phyloP scores from a whole-genome alignment of 2,797 vertebrate species.

The Protonibea diacanthus region DNA sequence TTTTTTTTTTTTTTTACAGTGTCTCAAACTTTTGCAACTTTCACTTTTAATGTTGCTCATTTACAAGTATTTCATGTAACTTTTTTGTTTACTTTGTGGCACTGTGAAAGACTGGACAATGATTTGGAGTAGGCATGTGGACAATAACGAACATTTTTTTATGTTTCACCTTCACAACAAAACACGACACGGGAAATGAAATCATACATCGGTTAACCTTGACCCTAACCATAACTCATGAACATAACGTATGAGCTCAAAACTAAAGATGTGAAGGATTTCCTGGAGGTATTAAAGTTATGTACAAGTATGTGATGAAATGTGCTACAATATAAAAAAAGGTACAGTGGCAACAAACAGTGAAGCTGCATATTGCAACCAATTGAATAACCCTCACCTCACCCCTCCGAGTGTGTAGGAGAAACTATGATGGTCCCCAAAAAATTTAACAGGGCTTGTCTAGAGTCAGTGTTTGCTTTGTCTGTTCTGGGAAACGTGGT shows the following conservation, averaged over 20 bases:
- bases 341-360: not conserved
- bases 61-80: conserved; percentile 1
- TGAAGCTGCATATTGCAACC: too few relatives aligned
- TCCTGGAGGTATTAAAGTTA: not conserved
- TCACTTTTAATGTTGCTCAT: conserved; percentile 31
- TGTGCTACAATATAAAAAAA: not conserved
- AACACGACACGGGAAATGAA: too few relatives aligned
- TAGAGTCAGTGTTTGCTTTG: too few relatives aligned
- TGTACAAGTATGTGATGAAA: not conserved
- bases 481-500: too few relatives aligned
- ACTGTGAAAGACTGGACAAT: not conserved
- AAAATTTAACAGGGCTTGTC: too few relatives aligned
- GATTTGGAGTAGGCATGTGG: not conserved
- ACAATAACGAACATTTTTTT: not conserved
- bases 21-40: conserved; percentile 35
- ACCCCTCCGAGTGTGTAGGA: too few relatives aligned
- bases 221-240: too few relatives aligned
- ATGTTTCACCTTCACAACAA: not conserved
- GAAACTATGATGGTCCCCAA: too few relatives aligned
- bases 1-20: not conserved
- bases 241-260: too few relatives aligned
- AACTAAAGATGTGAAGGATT: not conserved
- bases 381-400: too few relatives aligned
- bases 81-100: conserved; percentile 1
- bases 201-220: too few relatives aligned